phyloP scores from a whole-genome alignment of 1,140 invertebrate genomes.

The Drosophila busckii region DNA sequence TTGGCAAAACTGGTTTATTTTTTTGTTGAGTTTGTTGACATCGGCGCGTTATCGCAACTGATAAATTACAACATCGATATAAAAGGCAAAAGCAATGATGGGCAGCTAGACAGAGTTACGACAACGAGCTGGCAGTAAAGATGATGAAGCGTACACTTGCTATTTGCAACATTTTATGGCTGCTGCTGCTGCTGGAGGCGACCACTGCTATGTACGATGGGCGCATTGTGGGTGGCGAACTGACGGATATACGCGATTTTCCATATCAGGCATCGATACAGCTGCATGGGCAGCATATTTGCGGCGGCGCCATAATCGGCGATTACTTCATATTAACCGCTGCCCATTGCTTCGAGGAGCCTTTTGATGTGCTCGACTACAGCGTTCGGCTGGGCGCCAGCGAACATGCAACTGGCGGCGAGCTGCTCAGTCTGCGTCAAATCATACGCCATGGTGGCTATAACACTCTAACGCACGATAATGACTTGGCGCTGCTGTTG shows the following conservation, averaged over 20 bases:
- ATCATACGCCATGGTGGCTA: constrained; percentile 62
- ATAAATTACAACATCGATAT: constrained; percentile 27
- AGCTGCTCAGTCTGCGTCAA: constrained; percentile 46
- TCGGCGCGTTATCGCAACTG: constrained; percentile 29
- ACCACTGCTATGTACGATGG: constrained; percentile 44
- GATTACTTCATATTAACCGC: constrained; percentile 82
- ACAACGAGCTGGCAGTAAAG: constrained; percentile 13
- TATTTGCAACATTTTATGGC: constrained; percentile 7
- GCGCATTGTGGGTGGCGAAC: constrained; percentile 71
- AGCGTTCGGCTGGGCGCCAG: constrained; percentile 53
- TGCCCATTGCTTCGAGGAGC: constrained; percentile 81
- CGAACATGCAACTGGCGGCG: constrained; percentile 49
- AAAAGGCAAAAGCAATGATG: constrained; percentile 26
- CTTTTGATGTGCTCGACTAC: constrained; percentile 37
- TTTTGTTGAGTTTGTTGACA: constrained; percentile 39
- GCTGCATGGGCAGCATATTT: constrained; percentile 64
- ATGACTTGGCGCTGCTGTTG: constrained; percentile 64
- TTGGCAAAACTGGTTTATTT: constrained; percentile 34
- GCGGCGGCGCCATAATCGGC: constrained; percentile 81
- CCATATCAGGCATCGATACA: constrained; percentile 73
- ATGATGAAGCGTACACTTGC: constrained; percentile 7
- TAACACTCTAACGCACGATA: constrained; percentile 51
- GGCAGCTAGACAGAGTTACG: constrained; percentile 1
- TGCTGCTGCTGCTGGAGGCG: background rate
- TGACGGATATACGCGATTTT: constrained; percentile 48